Conservation (phyloP, 1,140 invertebrate species). For the Temnothorax longispinosus region DNA sequence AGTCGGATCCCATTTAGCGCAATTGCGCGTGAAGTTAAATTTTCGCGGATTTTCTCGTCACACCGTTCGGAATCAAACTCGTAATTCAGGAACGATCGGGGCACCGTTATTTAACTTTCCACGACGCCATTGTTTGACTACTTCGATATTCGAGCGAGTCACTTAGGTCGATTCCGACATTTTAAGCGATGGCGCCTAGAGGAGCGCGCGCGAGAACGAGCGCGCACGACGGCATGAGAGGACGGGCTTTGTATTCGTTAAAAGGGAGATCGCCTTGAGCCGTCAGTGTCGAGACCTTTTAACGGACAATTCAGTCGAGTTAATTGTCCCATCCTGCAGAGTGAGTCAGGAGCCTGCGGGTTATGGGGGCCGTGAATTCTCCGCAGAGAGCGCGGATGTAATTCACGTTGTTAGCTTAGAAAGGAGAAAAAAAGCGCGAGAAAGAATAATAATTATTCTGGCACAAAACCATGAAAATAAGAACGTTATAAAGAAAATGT, state of each 20-base stretch:
- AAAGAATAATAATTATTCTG: slow-evolving; percentile 48
- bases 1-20: slow-evolving; percentile 1
- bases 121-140: slow-evolving; percentile 31
- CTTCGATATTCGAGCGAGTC: slow-evolving; percentile 46
- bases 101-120: slow-evolving; percentile 52
- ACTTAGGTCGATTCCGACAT: slow-evolving; percentile 25
- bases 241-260: slow-evolving; percentile 48
- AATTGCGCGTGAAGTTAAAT: slow-evolving; percentile 7
- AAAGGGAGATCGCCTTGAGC: slow-evolving; percentile 64
- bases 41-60: slow-evolving; percentile 17
- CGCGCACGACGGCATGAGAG: not conserved
- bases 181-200: slow-evolving; percentile 17
- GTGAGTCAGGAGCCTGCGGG: slow-evolving; percentile 71
- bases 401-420: slow-evolving; percentile 50
- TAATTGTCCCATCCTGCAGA: slow-evolving; percentile 79
- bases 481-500: not conserved
- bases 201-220: not conserved
- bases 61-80: not conserved
- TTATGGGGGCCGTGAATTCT: slow-evolving; percentile 61
- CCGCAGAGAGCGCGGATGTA: slow-evolving; percentile 10
- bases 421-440: not conserved
- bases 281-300: slow-evolving; percentile 77
- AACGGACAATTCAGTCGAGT: slow-evolving; percentile 74
- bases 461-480: not conserved
- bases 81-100: not conserved